A percentile compares a stretch with the other conserved stretches of the same genome.
These are phyloP conservation scores for Pseudeuparius sepicola DNA, from an alignment of 2,888 invertebrate species.

Conservation along the genomic window DNA sequence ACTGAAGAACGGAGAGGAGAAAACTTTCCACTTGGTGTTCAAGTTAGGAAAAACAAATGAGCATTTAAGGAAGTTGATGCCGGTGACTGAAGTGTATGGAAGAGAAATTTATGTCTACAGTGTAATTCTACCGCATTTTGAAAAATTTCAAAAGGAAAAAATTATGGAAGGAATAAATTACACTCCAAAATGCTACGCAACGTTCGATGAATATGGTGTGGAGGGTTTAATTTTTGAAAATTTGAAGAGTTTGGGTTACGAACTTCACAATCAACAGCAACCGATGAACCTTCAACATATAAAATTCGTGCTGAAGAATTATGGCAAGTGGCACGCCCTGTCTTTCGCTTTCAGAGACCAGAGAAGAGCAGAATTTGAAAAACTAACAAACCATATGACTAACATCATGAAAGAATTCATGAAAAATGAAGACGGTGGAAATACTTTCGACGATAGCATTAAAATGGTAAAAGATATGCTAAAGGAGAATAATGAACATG, in stretches of 20 bases:
- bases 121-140: slow-evolving; percentile 17
- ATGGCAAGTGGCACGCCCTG: slow-evolving; percentile 22
- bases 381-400: slow-evolving; percentile 10
- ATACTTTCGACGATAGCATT: background rate
- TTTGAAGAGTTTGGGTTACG: slow-evolving; percentile 18
- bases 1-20: background rate
- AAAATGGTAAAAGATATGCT: slow-evolving; percentile 7
- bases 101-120: slow-evolving; percentile 21
- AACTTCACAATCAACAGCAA: slow-evolving; percentile 16
- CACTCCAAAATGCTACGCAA: slow-evolving; percentile 20
- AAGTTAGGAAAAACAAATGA: slow-evolving; percentile 15
- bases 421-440: slow-evolving; percentile 10
- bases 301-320: slow-evolving; percentile 16
- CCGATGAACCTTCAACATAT: slow-evolving; percentile 20
- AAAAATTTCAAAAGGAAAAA: slow-evolving; percentile 18
- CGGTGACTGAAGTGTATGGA: slow-evolving; percentile 13
- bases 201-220: slow-evolving; percentile 11
- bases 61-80: slow-evolving; percentile 3
- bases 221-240: slow-evolving; percentile 21
- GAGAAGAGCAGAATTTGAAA: slow-evolving; percentile 13
- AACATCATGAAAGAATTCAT: slow-evolving; percentile 9
- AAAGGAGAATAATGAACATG: slow-evolving; percentile 9
- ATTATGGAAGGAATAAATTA: slow-evolving; percentile 13
- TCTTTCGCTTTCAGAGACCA: slow-evolving; percentile 22
- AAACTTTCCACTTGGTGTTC: slow-evolving; percentile 14